Conservation (phyloP, 2,113 vertebrate genomes). For the Sinocyclocheilus anshuiensis region DNA sequence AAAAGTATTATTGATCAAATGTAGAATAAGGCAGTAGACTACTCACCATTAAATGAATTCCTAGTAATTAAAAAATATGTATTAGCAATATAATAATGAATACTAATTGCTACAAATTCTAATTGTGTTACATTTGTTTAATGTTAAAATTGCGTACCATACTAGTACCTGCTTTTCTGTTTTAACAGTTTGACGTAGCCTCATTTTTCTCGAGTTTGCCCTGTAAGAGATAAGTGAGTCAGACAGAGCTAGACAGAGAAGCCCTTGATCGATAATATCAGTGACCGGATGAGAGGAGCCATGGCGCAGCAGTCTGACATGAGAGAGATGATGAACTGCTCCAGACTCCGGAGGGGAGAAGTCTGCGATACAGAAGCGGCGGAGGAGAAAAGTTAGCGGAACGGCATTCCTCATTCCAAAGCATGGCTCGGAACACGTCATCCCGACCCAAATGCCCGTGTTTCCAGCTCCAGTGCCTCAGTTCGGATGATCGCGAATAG, state of each 20-base stretch:
- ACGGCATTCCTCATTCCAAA: slow-evolving; percentile 44
- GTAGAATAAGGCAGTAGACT: background rate
- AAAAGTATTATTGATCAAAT: background rate
- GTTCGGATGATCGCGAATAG: slow-evolving; percentile 27
- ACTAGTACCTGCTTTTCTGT: slow-evolving; percentile 26
- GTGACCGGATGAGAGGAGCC: slow-evolving; percentile 36
- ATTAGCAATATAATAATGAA: background rate
- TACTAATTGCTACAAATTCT: background rate
- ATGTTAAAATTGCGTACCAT: slow-evolving; percentile 5
- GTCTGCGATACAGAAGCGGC: slow-evolving; percentile 15
- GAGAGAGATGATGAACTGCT: slow-evolving; percentile 33
- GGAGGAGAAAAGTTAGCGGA: slow-evolving; percentile 41
- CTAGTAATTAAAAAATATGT: background rate
- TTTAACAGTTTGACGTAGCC: background rate
- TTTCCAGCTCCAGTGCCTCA: slow-evolving; percentile 31
- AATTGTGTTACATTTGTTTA: background rate
- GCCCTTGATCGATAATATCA: slow-evolving; percentile 35
- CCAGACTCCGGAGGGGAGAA: background rate
- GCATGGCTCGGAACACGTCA: slow-evolving; percentile 6
- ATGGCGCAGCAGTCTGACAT: slow-evolving; percentile 44
- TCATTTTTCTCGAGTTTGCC: slow-evolving; percentile 19
- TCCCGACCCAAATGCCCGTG: slow-evolving; percentile 15
- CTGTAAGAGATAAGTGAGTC: slow-evolving; percentile 31
- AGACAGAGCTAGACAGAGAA: slow-evolving; percentile 19
- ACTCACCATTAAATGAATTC: background rate